Percentiles rank a stretch among this genome's conserved stretches.
Evolutionary conservation across 2,888 invertebrate genomes (phyloP).

Genomic region (Acleris laterana): DNA sequence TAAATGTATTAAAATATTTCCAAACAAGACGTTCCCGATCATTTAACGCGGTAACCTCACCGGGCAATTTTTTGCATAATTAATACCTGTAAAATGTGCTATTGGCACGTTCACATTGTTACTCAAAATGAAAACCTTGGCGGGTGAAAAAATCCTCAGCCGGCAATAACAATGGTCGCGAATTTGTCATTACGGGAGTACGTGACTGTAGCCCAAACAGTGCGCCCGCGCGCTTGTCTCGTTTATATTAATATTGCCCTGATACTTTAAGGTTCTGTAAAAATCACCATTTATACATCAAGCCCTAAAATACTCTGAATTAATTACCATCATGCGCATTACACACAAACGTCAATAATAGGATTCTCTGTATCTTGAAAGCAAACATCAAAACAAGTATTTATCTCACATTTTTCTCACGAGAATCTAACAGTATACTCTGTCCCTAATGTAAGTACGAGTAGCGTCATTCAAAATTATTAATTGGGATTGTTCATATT

Average conservation of each 20-base stretch:
- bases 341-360: too few species aligned
- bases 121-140: conserved; percentile 73
- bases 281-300: not conserved
- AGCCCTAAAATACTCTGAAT: not conserved
- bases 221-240: conserved; percentile 57
- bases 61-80: conserved; percentile 62
- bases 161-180: conserved; percentile 72
- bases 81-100: conserved; percentile 68
- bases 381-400: too few species aligned
- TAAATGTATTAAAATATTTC: not conserved
- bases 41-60: conserved; percentile 30
- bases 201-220: conserved; percentile 76
- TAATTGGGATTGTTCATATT: too few species aligned
- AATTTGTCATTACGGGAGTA: conserved; percentile 76
- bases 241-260: conserved; percentile 74
- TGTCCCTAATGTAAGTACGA: too few species aligned
- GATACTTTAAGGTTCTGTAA: conserved; percentile 59
- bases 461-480: too few species aligned
- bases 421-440: too few species aligned
- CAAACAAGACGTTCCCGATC: conserved; percentile 21
- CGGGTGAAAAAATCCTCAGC: conserved; percentile 68
- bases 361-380: too few species aligned
- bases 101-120: conserved; percentile 76
- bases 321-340: too few species aligned
- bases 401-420: too few species aligned